Evolutionary conservation across 2,797 vertebrate genomes (phyloP), one percentile per base, ranked within the genome.

Genomic region (Neostethus bicornis): DNA sequence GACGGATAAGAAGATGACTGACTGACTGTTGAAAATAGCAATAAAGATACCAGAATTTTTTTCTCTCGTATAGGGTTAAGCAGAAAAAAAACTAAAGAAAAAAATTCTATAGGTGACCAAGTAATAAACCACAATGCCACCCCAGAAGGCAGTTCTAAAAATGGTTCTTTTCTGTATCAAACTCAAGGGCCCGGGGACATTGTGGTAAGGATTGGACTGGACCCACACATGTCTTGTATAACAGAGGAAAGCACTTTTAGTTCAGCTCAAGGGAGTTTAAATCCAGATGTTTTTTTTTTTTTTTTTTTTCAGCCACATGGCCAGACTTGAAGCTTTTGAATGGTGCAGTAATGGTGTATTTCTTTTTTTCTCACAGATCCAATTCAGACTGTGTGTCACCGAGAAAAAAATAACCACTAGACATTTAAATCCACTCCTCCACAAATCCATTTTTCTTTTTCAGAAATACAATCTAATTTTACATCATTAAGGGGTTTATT

Each of bases 11-110:
- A n/a, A n/a, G n/a, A n/a, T n/a, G n/a, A n/a, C n/a, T n/a, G n/a
- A n/a, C n/a, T n/a, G n/a, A n/a, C n/a, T n/a, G n/a, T n/a, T n/a
- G n/a, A n/a, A n/a, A n/a, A n/a, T n/a, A n/a, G n/a, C n/a, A n/a
- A n/a, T n/a, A n/a, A n/a, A n/a, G n/a, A n/a, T n/a, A 6, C 26
- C 42, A 11, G 17, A 7, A 8, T 16, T 43, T 44, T 44, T 11
- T 5, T 14, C 23, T 34, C 35, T 13, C 4, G 28, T 32, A n/a
- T 25, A 37, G 12, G 35, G 17, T 28, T 14, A 12, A 29, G 11
- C 4, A 13, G 29, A 58, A 56, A 50, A 16, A 43, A 23, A 29
- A 11, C 29, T 11, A 11, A 11, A 10, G 37, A 58, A 56, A 53
- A 24, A 16, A 23, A 20, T 19, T 38, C 14, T n/a, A 23, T 11